Base-by-base conservation (phyloP, 2,113 vertebrate species). In the Cricetomys ansorgei region DNA sequence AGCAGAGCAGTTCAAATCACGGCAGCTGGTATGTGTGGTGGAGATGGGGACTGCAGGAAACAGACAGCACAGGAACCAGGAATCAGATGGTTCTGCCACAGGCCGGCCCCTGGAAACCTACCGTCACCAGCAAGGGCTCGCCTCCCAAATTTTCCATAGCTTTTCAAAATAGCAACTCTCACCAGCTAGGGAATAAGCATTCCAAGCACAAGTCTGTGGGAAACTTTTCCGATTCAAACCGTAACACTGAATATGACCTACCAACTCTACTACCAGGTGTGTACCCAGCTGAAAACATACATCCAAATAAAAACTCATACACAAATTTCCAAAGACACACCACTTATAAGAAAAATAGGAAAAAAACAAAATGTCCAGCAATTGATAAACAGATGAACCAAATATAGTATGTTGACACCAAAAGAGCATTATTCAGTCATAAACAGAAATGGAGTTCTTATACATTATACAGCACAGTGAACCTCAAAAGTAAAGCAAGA, bases 271-370 rank as follows among this genome's bases (percentile, higher is more conserved):
- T 75, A 48, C 50, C 85, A 31, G 50, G 23, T 92, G 9, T 48
- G 67, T 37, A 86, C 10, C n/a, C 55, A 92, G 90, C 12, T 45
- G 29, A 83, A 83, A 93, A 93, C 43, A 43, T 19, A 29, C 64
- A n/a, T 76, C 62, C 62, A 72, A n/a, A 87, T 34, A 96, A 85
- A 88, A 86, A 37, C 6, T 64, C 55, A 55, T 57, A 73, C 3
- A 45, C 8, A 67, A 88, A 89, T 93, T 16, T 84, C 91, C 43
- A 95, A 48, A 88, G 43, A 48, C 95, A 37, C 37, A 72, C 43
- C 37, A 69, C 55, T 92, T 23, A 69, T 62, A 70, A 45, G 57
- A 80, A 76, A 55, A 23, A 94, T 21, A 67, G 8, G 25, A 57
- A 81, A 59, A 86, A 88, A 43, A 70, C 48, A 27, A 31, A 77